Evolutionary conservation across 2,888 invertebrate genomes (phyloP).

Genomic region (Caradrina clavipalpis): DNA sequence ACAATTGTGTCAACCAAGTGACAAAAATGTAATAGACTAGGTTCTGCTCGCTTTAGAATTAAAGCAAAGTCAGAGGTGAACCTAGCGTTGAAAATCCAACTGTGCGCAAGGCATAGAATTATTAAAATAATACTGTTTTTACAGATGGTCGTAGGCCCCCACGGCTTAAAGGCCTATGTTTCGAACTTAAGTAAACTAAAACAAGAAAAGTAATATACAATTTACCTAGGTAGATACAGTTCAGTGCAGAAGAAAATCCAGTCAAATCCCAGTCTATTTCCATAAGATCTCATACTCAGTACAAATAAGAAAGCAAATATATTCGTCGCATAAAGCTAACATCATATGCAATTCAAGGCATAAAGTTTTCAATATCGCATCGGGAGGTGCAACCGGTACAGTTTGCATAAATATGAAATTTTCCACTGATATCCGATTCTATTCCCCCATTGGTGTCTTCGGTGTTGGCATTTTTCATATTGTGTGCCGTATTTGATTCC

Average conservation of each 20-base stretch:
- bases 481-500: conserved; percentile 60
- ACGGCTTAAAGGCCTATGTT: too few species aligned
- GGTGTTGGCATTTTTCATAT: conserved; percentile 67
- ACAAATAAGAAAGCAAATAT: conserved; percentile 48
- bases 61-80: too few species aligned
- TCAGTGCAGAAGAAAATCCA: conserved; percentile 16
- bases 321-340: conserved; percentile 56
- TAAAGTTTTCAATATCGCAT: conserved; percentile 76
- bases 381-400: conserved; percentile 67
- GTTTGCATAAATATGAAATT: conserved; percentile 80
- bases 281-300: conserved; percentile 37
- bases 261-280: conserved; percentile 30
- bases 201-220: neutral
- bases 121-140: too few species aligned
- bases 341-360: conserved; percentile 61
- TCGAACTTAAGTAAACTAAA: neutral
- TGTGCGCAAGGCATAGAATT: too few species aligned
- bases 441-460: conserved; percentile 69
- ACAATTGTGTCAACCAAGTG: neutral
- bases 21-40: too few species aligned
- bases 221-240: neutral
- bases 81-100: too few species aligned
- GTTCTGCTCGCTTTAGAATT: too few species aligned
- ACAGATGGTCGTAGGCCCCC: too few species aligned
- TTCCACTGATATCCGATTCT: conserved; percentile 75